Base-by-base conservation (phyloP, 30 jellyfish, hydroid and myxozoan species). In the Chrysaora quinquecirrha region DNA sequence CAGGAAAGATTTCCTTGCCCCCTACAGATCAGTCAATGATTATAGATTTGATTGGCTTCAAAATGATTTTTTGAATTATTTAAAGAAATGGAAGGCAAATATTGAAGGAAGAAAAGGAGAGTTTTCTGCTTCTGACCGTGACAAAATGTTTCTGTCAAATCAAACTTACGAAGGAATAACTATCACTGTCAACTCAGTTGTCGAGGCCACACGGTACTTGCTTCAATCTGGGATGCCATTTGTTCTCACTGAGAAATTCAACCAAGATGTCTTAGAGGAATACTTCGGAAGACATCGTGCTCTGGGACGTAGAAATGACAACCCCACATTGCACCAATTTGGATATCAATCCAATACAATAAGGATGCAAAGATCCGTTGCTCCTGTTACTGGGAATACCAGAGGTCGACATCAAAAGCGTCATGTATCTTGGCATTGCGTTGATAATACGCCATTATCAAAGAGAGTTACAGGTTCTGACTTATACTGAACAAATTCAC, bases 11-110 rank as follows among this genome's bases (percentile, higher is more conserved):
- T 11, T 11, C 23, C 56, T 68, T 6, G 72, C 54, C 18, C 93
- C 93, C 46, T 82, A 47, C 70, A 70, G 1, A 34, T 64, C 87
- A 1, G 24, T 10, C 33, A 27, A 43, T 50, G 86, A 82, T 61
- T 27, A 30, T 1, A 25, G 86, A 32, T 71, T 82, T 48, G 34
- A 48, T 9, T 82, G 93, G 93, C 79, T 82, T n/a, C 30, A 48
- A n/a, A 22, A 60, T 0, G 72, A 3, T 2, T 38, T 82, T 24
- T 30, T 71, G 48, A 46, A 34, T 1, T 82, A 34, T 60, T 56
- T 82, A 4, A 34, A 27, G 34, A 19, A 1, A 1, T 82, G 93
- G 93, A 67, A 50, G 63, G 79, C 67, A 31, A 30, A 34, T 22
- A 82, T 32, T 0, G 85, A 67, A 2, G 16, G 20, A 4, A 25